Evolutionary conservation across 2,797 vertebrate species (phyloP), one percentile per base, ranked within the genome.

Genomic region (Buceros bicornis): DNA sequence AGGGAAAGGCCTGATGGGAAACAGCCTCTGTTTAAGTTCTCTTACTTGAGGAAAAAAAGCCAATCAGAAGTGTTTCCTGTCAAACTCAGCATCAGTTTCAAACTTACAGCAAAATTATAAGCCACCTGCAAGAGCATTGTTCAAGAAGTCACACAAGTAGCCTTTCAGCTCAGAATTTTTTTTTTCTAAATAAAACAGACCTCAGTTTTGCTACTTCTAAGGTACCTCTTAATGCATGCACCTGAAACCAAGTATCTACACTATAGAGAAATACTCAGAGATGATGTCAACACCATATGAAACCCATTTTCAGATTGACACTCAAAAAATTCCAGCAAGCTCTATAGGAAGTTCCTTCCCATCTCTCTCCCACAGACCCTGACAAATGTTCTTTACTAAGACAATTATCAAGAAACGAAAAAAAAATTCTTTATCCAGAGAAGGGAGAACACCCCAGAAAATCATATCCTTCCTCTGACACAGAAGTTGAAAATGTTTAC

Each of bases 81-180:
- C 31, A 53, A 91, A 25, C 9, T 87, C 17, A 33, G 53, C 19
- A 88, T 25, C n/a, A 35, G 14, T 56, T 86, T 70, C 43, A 80
- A 60, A 43, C 15, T 58, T 56, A 43, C 16, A 66, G 26, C 37
- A 79, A 22, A 76, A 89, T 61, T 21, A 7, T 1, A 56, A 35
- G 10, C 22, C 25, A 21, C 29, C 25, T 22, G 26, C 47, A 79
- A 62, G 0, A 4, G 13, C 7, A 4, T 0, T 45, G 31, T 17
- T 69, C 35, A 89, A 83, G 48, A 77, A 66, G 45, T 35, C 61
- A 81, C 42, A 10, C 48, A 72, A 50, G 21, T 10, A 88, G 22
- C 31, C 14, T 47, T 83, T 31, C 31, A 66, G 62, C 8, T 79
- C 22, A 48, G 78, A 3, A n/a, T 48, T 5, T 35, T 40, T n/a